Evolutionary conservation across 2,797 vertebrate species (phyloP).

Genomic region (Betta splendens): DNA sequence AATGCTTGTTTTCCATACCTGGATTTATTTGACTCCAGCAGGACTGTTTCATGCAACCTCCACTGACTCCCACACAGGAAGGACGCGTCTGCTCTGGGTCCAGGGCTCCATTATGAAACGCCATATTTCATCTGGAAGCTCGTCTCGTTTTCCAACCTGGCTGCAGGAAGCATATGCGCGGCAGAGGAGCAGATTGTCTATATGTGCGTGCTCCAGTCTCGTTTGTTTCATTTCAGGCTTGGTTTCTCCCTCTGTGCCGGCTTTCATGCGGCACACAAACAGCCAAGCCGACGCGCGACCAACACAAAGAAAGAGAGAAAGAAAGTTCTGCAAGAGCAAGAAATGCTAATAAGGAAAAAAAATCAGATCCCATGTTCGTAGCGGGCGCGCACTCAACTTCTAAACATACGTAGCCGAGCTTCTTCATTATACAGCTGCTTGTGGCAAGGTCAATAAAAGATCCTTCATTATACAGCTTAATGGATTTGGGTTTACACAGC

Average conservation of each 20-base stretch:
- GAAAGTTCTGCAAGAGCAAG: neutral
- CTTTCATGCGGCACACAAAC: neutral
- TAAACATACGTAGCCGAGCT: constrained; percentile 12
- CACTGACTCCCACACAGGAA: neutral
- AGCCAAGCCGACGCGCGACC: neutral
- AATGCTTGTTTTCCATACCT: neutral
- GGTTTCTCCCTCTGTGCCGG: neutral
- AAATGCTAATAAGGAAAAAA: neutral
- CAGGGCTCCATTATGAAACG: neutral
- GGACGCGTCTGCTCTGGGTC: neutral
- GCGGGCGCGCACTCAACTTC: neutral
- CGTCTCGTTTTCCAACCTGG: neutral
- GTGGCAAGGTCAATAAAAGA: constrained; percentile 19
- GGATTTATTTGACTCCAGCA: neutral
- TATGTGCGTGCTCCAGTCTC: neutral
- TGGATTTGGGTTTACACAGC: neutral
- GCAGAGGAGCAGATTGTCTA: neutral
- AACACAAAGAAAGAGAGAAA: neutral
- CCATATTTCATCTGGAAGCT: neutral
- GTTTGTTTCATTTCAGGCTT: neutral
- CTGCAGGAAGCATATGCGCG: neutral
- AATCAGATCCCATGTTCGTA: neutral
- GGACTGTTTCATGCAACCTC: neutral
- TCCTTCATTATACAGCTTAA: constrained; percentile 6
- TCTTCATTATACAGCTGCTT: constrained; percentile 18